Evolutionary conservation across 2,888 invertebrate species (phyloP), one percentile per base, ranked within the genome.

Genomic region (Carpatolechia fugitivella): DNA sequence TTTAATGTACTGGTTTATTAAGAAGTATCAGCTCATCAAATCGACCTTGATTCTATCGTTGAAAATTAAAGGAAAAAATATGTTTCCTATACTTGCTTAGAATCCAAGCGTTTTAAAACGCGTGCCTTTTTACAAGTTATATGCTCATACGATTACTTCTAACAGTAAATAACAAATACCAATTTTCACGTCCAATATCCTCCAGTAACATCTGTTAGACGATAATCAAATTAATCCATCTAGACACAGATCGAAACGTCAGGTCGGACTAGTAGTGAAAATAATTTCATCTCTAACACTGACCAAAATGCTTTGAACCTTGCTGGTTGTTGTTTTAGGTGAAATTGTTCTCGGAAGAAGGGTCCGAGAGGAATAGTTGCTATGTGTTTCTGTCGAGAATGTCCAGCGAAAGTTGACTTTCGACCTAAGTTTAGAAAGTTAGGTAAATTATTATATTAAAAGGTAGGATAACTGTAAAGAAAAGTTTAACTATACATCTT

Each of bases 221-320:
- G 70, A 76, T 88, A 85, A 90, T 90, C 88, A 87, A 86, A 88
- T 89, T 87, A 88, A 90, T 89, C 89, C 89, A 90, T 90, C 88
- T 87, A 79, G 79, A 76, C 81, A 76, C 82, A 82, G 82, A 90
- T 89, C 89, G 89, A 88, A 90, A 88, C 83, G 89, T 86, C 89
- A 88, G 80, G 65, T 72, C 73, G 78, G 76, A 76, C 80, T 76
- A 77, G 79, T 80, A 80, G 78, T 82, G 84, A 83, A 87, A 85
- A 88, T 85, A 84, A 87, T 87, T 87, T 85, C 80, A 79, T 78
- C 72, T 61, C 62, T 62, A 70, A 69, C 65, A 63, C 61, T 13
- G 29, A 30, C 46, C 53, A 52, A n/a, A 29, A 36, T 8, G 1
- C 3, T 13, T 13, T 11, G 40, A 41, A 10, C 40, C 18, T 18